Percentiles rank a stretch among this genome's conserved stretches.
phyloP scores from a whole-genome alignment of 2,888 invertebrate genomes.

The Noctua fimbriata region DNA sequence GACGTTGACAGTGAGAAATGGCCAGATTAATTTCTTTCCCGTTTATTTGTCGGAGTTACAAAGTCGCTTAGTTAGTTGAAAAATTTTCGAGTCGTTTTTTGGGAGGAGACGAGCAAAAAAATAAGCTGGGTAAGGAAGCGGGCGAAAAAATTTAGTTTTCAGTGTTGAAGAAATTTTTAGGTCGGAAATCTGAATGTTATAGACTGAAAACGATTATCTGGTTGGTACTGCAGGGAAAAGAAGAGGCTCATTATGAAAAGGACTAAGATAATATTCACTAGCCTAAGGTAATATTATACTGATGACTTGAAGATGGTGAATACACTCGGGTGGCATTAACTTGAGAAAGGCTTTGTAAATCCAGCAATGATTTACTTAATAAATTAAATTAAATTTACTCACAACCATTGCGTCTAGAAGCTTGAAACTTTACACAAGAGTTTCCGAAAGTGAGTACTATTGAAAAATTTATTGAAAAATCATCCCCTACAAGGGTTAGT shows the following conservation, averaged over 20 bases:
- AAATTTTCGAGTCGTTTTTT: conserved; percentile 59
- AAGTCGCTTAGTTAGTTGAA: conserved; percentile 63
- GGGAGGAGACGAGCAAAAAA: conserved; percentile 30
- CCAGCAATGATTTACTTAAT: too few species aligned
- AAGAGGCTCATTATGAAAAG: not conserved
- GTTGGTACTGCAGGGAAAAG: not conserved
- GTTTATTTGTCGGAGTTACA: conserved; percentile 64
- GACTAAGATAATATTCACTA: too few species aligned
- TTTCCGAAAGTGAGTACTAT: too few species aligned
- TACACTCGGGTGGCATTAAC: too few species aligned
- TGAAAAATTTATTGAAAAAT: too few species aligned
- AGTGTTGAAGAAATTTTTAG: not conserved
- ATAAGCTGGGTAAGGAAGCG: not conserved
- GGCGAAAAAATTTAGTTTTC: not conserved
- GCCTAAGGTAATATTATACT: too few species aligned
- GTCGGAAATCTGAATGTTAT: not conserved
- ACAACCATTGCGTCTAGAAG: too few species aligned
- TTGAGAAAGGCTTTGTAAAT: too few species aligned
- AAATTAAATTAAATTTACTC: too few species aligned
- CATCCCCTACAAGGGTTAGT: too few species aligned
- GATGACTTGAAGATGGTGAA: too few species aligned
- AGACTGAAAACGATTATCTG: not conserved
- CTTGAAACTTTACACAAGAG: too few species aligned
- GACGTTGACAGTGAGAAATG: conserved; percentile 71
- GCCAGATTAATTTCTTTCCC: conserved; percentile 70